These are phyloP conservation scores for Ips nitidus DNA, from an alignment of 1,140 invertebrate species.

Conservation along the genomic window DNA sequence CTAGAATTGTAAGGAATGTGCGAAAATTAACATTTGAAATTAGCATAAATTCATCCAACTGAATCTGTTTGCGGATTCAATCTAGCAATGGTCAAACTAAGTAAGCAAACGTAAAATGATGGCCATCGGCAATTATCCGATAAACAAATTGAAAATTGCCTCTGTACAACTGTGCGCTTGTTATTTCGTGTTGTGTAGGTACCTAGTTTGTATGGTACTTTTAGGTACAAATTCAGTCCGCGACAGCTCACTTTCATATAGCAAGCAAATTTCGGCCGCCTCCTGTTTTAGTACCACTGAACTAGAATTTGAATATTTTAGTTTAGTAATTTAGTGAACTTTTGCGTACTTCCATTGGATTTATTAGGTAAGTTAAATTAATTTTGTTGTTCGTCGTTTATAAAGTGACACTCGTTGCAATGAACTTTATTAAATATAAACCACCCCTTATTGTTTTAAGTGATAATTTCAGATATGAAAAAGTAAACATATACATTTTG, in stretches of 20 bases:
- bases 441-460: no score
- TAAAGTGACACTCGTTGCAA: no score
- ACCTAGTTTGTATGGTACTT: constrained; percentile 23
- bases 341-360: constrained; percentile 6
- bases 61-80: constrained; percentile 18
- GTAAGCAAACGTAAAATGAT: constrained; percentile 21
- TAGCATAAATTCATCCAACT: background rate
- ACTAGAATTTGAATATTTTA: constrained; percentile 1
- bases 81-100: constrained; percentile 16
- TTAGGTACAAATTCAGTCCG: constrained; percentile 25
- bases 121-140: constrained; percentile 28
- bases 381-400: no score
- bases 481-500: no score
- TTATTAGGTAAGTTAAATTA: constrained; percentile 3
- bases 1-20: no score
- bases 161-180: constrained; percentile 18
- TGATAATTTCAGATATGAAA: no score
- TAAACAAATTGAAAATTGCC: constrained; percentile 35
- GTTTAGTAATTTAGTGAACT: constrained; percentile 6
- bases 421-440: no score
- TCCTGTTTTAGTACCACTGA: background rate
- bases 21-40: background rate
- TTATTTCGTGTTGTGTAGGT: constrained; percentile 20
- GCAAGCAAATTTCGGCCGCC: constrained; percentile 15
- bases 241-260: constrained; percentile 14